Percentiles rank a stretch among this genome's conserved stretches.
Conservation (phyloP, 1,140 invertebrate genomes). For the Varroa destructor region DNA sequence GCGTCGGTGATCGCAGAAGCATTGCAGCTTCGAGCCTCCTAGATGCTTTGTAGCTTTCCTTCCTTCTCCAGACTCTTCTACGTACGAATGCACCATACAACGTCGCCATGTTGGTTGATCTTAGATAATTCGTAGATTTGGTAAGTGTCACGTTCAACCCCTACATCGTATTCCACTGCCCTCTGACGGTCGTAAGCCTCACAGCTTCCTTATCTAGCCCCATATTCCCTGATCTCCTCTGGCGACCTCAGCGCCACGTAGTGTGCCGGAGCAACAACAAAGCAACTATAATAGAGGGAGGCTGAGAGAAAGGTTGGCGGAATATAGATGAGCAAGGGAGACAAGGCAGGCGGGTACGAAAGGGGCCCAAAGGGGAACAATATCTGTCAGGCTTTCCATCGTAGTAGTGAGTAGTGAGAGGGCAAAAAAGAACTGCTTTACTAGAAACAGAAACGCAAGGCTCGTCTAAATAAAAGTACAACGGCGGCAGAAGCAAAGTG, state of each 20-base stretch:
- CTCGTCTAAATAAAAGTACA: no score
- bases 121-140: slow-evolving; percentile 17
- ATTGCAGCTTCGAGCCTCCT: no score
- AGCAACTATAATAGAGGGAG: neutral
- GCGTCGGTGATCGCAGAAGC: no score
- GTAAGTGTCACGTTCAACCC: slow-evolving; percentile 11
- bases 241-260: no score
- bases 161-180: neutral
- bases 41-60: no score
- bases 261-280: neutral
- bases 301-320: neutral
- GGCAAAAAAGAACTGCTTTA: no score
- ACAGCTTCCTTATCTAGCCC: no score
- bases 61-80: no score
- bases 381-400: slow-evolving; percentile 18
- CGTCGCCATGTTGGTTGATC: slow-evolving; percentile 16
- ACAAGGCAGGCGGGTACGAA: neutral
- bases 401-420: neutral
- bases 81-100: no score
- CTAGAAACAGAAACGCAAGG: no score
- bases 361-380: neutral
- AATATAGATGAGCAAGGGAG: neutral
- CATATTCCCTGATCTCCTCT: no score
- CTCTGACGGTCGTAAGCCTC: neutral
- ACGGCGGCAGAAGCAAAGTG: no score